phyloP scores from a whole-genome alignment of 2,113 vertebrate genomes.

The Hiodon tergisus region DNA sequence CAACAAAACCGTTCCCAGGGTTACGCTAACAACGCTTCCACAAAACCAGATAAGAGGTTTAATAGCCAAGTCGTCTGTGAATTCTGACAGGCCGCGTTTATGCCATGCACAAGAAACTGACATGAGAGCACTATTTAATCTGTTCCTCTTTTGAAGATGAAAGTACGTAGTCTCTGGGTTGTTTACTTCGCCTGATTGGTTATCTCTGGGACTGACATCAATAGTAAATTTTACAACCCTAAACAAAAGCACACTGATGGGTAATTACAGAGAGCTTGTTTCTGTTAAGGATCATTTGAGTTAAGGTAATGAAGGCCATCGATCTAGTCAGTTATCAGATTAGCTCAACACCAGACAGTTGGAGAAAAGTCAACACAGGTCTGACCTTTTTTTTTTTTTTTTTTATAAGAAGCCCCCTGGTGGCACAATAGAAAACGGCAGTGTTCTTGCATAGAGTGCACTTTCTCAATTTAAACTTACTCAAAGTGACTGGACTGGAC shows the following conservation, averaged over 20 bases:
- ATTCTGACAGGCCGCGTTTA: too few species aligned
- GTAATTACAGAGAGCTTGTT: conserved; percentile 47
- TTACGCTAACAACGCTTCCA: too few species aligned
- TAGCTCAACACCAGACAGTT: conserved; percentile 47
- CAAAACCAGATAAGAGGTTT: too few species aligned
- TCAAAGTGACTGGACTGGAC: not conserved
- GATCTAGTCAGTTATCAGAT: conserved; percentile 64
- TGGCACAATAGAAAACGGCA: conserved; percentile 27
- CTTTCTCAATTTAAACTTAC: not conserved
- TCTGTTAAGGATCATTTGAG: conserved; percentile 58
- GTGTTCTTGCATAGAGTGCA: not conserved
- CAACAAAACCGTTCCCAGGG: too few species aligned
- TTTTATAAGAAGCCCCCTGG: conserved; percentile 35
- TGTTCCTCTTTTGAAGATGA: conserved; percentile 43
- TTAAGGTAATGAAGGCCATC: conserved; percentile 49
- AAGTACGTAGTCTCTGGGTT: conserved; percentile 49
- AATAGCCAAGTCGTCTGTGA: too few species aligned
- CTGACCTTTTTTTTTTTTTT: conserved; percentile 22
- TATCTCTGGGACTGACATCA: conserved; percentile 53
- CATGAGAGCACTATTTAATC: too few species aligned
- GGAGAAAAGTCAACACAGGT: conserved; percentile 1
- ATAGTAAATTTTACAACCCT: conserved; percentile 53
- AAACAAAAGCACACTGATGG: conserved; percentile 58
- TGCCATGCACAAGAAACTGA: too few species aligned
- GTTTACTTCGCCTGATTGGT: conserved; percentile 48